These are phyloP conservation scores for Lamprologus lemairii DNA, from an alignment of 2,113 vertebrate genomes.

Conservation along the genomic window DNA sequence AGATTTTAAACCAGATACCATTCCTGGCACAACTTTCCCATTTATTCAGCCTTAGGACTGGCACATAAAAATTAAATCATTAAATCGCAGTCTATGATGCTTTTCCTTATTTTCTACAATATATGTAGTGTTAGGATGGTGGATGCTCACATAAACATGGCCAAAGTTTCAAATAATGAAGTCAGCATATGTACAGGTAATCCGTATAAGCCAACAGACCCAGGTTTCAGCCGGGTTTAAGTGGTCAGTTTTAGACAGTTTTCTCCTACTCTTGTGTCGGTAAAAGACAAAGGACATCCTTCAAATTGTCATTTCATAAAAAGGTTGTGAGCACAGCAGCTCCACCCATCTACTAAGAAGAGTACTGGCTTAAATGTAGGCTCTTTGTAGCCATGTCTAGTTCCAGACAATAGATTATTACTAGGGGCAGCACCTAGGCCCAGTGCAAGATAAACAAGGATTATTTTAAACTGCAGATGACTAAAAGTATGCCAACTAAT, in stretches of 20 bases:
- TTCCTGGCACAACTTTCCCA: not conserved
- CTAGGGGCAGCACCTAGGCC: not conserved
- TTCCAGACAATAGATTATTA: not conserved
- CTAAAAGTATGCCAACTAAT: not conserved
- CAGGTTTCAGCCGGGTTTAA: not conserved
- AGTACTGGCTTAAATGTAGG: not conserved
- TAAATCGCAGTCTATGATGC: accelerated
- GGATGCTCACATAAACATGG: not conserved
- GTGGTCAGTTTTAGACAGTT: not conserved
- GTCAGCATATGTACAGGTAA: not conserved
- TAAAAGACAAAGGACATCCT: not conserved
- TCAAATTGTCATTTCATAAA: not conserved
- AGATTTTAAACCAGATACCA: not conserved
- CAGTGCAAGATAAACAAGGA: not conserved
- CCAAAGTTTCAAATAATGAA: not conserved
- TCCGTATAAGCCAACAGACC: not conserved
- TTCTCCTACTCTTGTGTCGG: not conserved
- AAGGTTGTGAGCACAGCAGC: not conserved
- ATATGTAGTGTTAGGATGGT: not conserved
- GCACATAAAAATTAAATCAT: not conserved
- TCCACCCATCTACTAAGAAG: not conserved
- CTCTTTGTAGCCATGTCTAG: not conserved
- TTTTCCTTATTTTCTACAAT: not conserved
- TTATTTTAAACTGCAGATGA: not conserved
- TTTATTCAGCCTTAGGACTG: not conserved